phyloP scores from a whole-genome alignment of 2,888 invertebrate species.

The Scotopteryx bipunctaria region DNA sequence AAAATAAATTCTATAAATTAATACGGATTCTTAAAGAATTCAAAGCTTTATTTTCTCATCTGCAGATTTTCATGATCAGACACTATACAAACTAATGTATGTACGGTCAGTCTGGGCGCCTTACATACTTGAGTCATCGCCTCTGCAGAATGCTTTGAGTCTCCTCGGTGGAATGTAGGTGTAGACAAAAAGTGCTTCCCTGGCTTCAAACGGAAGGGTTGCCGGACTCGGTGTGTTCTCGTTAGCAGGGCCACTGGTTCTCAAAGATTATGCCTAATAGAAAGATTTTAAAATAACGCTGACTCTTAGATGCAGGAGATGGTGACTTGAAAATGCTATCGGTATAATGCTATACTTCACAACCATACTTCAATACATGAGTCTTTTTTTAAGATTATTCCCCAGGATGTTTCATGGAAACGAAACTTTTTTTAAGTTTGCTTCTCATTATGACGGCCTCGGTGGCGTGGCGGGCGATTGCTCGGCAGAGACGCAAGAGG shows the following conservation, averaged over 20 bases:
- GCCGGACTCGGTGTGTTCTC: conserved; percentile 61
- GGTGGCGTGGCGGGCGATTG: too few relatives aligned
- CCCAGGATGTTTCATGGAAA: too few relatives aligned
- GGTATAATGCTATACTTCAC: too few relatives aligned
- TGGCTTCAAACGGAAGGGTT: conserved; percentile 73
- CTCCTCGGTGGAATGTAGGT: conserved; percentile 71
- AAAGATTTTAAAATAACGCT: too few relatives aligned
- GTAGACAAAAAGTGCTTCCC: conserved; percentile 70
- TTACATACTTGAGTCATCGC: conserved; percentile 45
- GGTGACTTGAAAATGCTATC: too few relatives aligned
- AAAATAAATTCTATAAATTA: too few relatives aligned
- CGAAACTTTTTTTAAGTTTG: too few relatives aligned
- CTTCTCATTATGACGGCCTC: too few relatives aligned
- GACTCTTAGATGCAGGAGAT: too few relatives aligned
- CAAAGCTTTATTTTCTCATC: not conserved
- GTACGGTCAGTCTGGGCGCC: conserved; percentile 1
- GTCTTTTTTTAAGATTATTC: too few relatives aligned
- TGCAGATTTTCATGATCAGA: conserved; percentile 4
- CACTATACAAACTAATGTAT: not conserved
- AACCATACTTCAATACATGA: too few relatives aligned
- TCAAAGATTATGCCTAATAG: conserved; percentile 48
- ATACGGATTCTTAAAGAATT: conserved; percentile 26
- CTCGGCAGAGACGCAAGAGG: too few relatives aligned
- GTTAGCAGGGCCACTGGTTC: conserved; percentile 53
- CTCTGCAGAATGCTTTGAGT: conserved; percentile 59